These are phyloP conservation scores for Emberiza fucata DNA, from an alignment of 2,113 vertebrate species.

Conservation along the genomic window DNA sequence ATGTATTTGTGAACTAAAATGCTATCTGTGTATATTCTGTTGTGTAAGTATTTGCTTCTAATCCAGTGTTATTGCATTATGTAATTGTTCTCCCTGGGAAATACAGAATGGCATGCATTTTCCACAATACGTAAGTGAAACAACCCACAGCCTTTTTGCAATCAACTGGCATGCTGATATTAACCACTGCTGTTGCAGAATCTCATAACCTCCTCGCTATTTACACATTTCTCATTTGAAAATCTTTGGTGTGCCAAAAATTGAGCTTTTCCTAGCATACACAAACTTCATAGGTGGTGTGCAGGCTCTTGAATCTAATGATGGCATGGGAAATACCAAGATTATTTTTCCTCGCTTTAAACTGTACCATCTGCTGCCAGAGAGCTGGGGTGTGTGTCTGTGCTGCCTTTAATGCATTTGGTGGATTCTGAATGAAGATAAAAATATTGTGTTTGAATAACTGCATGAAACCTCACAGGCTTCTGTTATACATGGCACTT, in stretches of 20 bases:
- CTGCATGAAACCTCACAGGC: slow-evolving; percentile 80
- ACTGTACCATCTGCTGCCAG: slow-evolving; percentile 76
- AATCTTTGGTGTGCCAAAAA: slow-evolving; percentile 74
- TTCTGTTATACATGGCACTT: slow-evolving; percentile 75
- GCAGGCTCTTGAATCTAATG: slow-evolving; percentile 74
- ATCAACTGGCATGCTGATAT: slow-evolving; percentile 85
- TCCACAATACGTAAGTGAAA: slow-evolving; percentile 93
- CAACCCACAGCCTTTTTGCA: slow-evolving; percentile 77
- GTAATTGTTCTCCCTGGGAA: slow-evolving; percentile 83
- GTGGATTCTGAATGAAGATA: slow-evolving; percentile 73
- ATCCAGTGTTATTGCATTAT: slow-evolving; percentile 89
- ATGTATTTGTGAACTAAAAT: slow-evolving; percentile 79
- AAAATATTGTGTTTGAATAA: slow-evolving; percentile 71
- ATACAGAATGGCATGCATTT: slow-evolving; percentile 94
- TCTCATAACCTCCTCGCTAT: slow-evolving; percentile 76
- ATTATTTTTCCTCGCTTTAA: slow-evolving; percentile 77
- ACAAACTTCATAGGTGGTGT: slow-evolving; percentile 68
- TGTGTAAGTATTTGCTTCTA: slow-evolving; percentile 83
- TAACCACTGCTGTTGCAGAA: slow-evolving; percentile 82
- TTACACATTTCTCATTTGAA: slow-evolving; percentile 74
- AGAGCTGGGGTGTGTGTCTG: slow-evolving; percentile 75
- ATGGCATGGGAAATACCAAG: slow-evolving; percentile 76
- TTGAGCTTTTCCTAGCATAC: slow-evolving; percentile 68
- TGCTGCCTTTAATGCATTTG: slow-evolving; percentile 75
- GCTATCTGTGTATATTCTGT: slow-evolving; percentile 77